These are phyloP conservation scores for Diarsia rubi DNA, from an alignment of 2,888 invertebrate species.

Conservation along the genomic window DNA sequence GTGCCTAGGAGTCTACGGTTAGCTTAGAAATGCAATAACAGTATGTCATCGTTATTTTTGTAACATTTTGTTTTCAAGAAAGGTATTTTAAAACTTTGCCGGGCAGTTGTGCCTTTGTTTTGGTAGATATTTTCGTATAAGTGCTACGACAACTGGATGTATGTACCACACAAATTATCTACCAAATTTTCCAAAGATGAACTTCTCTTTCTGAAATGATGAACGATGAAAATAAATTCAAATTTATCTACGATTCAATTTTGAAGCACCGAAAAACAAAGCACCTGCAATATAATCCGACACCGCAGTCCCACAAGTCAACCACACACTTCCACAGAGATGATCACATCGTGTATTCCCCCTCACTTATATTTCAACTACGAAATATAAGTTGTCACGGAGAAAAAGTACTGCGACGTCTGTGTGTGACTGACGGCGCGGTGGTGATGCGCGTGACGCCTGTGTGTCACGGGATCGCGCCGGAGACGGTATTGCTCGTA, in stretches of 20 bases:
- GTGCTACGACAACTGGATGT: background rate
- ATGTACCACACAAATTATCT: background rate
- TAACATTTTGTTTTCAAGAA: conserved; percentile 9
- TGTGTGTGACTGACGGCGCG: conserved; percentile 23
- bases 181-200: background rate
- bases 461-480: conserved; percentile 9
- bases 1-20: background rate
- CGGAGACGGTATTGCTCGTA: conserved; percentile 25
- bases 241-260: background rate
- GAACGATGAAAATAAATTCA: background rate
- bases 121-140: background rate
- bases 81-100: background rate
- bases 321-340: conserved; percentile 9
- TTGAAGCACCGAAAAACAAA: background rate
- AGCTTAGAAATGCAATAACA: conserved; percentile 36
- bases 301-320: background rate
- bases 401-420: conserved; percentile 1
- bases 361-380: conserved; percentile 21
- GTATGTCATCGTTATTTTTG: conserved; percentile 26
- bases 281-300: background rate
- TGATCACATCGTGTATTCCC: conserved; percentile 6
- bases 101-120: background rate
- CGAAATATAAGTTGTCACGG: conserved; percentile 29
- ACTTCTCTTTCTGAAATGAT: background rate
- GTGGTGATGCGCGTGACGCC: background rate